These are phyloP conservation scores for Falco concolor DNA, from an alignment of 2,797 vertebrate species.

Conservation along the genomic window DNA sequence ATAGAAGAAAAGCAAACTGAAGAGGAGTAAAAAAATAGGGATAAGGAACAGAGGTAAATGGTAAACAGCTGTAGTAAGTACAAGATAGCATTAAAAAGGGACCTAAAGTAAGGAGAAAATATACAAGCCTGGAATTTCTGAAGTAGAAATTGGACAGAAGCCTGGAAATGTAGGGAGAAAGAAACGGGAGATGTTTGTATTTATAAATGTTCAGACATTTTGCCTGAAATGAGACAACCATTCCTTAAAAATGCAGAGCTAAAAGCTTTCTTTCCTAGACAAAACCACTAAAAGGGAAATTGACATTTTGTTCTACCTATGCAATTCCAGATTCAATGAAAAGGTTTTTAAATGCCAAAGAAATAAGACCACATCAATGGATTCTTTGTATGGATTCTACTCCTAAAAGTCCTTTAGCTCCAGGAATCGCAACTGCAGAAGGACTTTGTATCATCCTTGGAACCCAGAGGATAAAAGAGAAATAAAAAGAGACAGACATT, in stretches of 20 bases:
- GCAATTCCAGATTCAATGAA: neutral
- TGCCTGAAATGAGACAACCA: neutral
- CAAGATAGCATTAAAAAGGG: conserved; percentile 1
- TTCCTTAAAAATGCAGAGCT: neutral
- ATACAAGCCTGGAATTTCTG: conserved; percentile 60
- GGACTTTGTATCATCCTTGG: neutral
- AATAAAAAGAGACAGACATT: neutral
- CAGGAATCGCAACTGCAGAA: neutral
- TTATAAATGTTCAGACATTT: neutral
- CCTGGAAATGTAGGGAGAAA: conserved; percentile 12
- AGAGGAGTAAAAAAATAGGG: neutral
- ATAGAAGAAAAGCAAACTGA: neutral
- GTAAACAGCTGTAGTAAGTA: neutral
- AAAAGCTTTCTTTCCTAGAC: neutral
- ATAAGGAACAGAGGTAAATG: neutral
- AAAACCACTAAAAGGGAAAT: neutral
- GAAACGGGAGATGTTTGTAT: conserved; percentile 30
- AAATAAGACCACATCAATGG: neutral
- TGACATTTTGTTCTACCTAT: neutral
- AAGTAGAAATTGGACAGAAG: conserved; percentile 56
- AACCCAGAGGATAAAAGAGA: neutral
- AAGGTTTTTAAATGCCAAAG: neutral
- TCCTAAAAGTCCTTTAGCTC: neutral
- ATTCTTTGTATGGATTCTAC: neutral
- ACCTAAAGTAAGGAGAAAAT: conserved; percentile 47